Conservation (phyloP, 1,140 invertebrate species). For the Microplitis mediator region DNA sequence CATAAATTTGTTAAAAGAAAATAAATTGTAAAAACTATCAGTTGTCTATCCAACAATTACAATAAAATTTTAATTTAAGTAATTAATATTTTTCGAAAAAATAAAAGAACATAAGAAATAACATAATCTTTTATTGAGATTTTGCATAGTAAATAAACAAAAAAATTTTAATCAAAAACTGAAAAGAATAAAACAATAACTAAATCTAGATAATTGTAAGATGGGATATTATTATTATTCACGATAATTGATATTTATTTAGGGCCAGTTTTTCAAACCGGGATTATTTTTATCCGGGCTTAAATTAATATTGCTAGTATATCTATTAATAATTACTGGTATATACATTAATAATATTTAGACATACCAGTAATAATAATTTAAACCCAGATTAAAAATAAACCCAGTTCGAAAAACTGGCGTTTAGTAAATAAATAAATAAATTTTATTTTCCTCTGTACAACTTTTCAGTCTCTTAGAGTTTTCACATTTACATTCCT, state of each 20-base stretch:
- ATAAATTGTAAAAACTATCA: not conserved
- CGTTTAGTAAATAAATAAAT: too few relatives aligned
- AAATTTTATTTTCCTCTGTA: too few relatives aligned
- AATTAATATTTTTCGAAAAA: not conserved
- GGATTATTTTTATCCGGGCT: too few relatives aligned
- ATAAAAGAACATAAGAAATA: conserved; percentile 17
- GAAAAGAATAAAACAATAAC: conserved; percentile 36
- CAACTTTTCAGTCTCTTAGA: too few relatives aligned
- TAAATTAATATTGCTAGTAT: too few relatives aligned
- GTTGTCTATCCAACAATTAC: not conserved
- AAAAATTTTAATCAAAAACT: conserved; percentile 28
- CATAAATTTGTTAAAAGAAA: not conserved
- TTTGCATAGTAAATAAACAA: conserved; percentile 43
- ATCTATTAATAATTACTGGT: too few relatives aligned
- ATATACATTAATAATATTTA: too few relatives aligned
- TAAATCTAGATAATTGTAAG: conserved; percentile 27
- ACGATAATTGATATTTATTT: conserved; percentile 20
- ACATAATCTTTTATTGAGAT: conserved; percentile 37
- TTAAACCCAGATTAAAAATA: too few relatives aligned
- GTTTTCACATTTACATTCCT: too few relatives aligned
- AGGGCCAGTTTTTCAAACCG: not conserved
- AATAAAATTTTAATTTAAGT: too few relatives aligned
- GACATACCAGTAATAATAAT: too few relatives aligned
- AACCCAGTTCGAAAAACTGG: too few relatives aligned
- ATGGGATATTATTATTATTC: not conserved